Percentiles rank a stretch among this genome's conserved stretches.
Conservation (phyloP, 2,113 vertebrate genomes). For the Pseudolaguvia tuberculata region DNA sequence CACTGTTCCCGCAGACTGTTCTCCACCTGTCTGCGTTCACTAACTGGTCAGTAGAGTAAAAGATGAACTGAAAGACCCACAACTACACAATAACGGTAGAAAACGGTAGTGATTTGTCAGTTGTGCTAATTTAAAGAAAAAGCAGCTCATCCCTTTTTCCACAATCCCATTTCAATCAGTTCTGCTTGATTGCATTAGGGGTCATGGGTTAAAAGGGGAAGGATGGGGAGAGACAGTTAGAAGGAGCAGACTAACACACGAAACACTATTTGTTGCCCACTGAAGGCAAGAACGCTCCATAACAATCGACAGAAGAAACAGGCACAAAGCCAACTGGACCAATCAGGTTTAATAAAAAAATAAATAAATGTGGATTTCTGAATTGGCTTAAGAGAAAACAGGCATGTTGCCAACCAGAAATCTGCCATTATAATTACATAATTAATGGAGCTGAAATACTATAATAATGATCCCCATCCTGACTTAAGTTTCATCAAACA, state of each 20-base stretch:
- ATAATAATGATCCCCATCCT: conserved; percentile 58
- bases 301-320: conserved; percentile 26
- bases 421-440: conserved; percentile 30
- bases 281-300: conserved; percentile 47
- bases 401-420: conserved; percentile 50
- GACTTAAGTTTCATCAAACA: conserved; percentile 72
- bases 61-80: not conserved
- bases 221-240: conserved; percentile 51
- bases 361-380: not conserved
- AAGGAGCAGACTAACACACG: conserved; percentile 39
- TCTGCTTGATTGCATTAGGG: conserved; percentile 52
- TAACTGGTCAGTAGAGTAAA: not conserved
- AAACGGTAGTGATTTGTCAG: not conserved
- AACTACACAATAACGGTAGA: not conserved
- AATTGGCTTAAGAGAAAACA: conserved; percentile 42
- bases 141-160: conserved; percentile 38
- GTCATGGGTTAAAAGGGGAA: conserved; percentile 61
- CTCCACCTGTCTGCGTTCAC: too few species aligned
- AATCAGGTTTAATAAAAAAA: conserved; percentile 1
- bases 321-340: conserved; percentile 23
- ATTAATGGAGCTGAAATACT: not conserved
- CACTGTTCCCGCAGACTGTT: too few species aligned
- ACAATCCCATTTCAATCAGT: conserved; percentile 53
- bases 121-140: not conserved
- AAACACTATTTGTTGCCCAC: conserved; percentile 58